Evolutionary conservation across 2,888 invertebrate species (phyloP).

Genomic region (Xestobium rufovillosum): DNA sequence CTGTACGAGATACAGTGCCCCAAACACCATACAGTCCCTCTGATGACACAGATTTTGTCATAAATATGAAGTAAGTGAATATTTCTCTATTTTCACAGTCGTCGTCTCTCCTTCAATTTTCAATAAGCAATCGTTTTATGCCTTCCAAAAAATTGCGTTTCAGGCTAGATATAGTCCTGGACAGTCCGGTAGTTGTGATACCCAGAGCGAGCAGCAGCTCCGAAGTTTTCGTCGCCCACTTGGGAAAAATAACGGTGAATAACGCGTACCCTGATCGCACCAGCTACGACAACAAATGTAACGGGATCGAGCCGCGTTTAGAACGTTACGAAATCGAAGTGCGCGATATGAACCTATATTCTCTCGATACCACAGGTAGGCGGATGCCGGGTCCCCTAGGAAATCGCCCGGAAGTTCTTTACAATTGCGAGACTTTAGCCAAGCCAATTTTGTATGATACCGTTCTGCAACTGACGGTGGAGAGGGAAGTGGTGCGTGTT

Average conservation of each 20-base stretch:
- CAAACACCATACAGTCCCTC: constrained; percentile 42
- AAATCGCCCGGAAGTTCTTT: constrained; percentile 55
- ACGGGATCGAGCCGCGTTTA: constrained; percentile 23
- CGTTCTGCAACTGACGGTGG: constrained; percentile 58
- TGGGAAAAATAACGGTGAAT: constrained; percentile 74
- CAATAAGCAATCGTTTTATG: constrained; percentile 41
- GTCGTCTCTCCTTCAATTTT: constrained; percentile 15
- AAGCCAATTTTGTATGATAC: constrained; percentile 87
- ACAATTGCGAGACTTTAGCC: constrained; percentile 66
- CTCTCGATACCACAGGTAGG: constrained; percentile 55
- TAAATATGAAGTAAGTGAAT: constrained; percentile 34
- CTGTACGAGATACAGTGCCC: constrained; percentile 38
- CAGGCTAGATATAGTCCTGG: constrained; percentile 71
- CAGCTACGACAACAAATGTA: constrained; percentile 17
- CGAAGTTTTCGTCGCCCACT: constrained; percentile 84
- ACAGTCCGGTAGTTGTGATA: constrained; percentile 86
- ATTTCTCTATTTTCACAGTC: constrained; percentile 1
- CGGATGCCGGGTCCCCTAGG: constrained; percentile 37
- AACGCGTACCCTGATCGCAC: constrained; percentile 28
- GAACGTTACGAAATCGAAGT: constrained; percentile 62
- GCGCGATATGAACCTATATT: constrained; percentile 81
- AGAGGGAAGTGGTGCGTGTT: constrained; percentile 32
- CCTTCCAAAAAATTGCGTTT: constrained; percentile 21
- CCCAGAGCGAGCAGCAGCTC: constrained; percentile 70
- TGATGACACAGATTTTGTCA: constrained; percentile 33